phyloP scores from a whole-genome alignment of 2,113 vertebrate species.

The Amazona vittata region DNA sequence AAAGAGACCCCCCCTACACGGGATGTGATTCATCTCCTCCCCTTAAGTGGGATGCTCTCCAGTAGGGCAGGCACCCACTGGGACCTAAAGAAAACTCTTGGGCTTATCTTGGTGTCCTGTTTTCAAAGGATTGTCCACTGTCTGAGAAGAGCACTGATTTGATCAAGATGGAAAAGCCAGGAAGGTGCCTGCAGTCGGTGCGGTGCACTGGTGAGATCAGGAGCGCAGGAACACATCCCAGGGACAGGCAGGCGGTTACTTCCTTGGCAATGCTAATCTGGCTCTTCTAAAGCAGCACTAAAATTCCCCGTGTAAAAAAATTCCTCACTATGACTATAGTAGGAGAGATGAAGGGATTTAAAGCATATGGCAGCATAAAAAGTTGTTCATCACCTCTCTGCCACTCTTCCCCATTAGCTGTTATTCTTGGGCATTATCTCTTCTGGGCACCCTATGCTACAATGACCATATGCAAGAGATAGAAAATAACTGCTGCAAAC shows the following conservation, averaged over 20 bases:
- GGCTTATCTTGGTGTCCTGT: not conserved
- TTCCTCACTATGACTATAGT: not conserved
- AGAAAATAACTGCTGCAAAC: not conserved
- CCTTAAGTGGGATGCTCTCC: not conserved
- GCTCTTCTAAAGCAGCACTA: not conserved
- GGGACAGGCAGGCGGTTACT: not conserved
- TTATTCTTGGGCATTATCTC: not conserved
- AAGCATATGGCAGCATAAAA: not conserved
- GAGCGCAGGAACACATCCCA: not conserved
- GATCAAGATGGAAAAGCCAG: not conserved
- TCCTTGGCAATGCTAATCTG: not conserved
- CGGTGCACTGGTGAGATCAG: not conserved
- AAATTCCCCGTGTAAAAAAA: not conserved
- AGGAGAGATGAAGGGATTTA: not conserved
- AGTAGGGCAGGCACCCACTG: not conserved
- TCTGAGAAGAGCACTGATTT: not conserved
- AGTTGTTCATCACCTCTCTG: not conserved
- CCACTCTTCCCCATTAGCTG: not conserved
- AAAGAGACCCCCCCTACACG: fast-evolving
- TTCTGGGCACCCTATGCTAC: not conserved
- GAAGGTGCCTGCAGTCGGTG: not conserved
- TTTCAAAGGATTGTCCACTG: not conserved
- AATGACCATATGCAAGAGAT: not conserved
- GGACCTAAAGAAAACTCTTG: not conserved
- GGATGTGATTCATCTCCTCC: not conserved